phyloP scores from a whole-genome alignment of 2,797 vertebrate genomes.

The Babyrousa celebensis region DNA sequence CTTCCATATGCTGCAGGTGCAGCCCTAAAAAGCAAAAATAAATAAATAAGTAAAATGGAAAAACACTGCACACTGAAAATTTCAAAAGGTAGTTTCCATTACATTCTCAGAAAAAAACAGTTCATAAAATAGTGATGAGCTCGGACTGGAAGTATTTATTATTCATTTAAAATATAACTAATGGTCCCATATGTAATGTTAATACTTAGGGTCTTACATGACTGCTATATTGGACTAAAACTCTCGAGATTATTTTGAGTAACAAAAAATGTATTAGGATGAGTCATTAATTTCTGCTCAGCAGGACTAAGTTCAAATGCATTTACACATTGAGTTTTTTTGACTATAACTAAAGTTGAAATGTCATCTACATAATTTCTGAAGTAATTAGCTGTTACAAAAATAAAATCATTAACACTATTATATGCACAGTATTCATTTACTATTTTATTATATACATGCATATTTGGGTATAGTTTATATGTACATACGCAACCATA shows the following conservation, averaged over 20 bases:
- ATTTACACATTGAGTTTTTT: not conserved
- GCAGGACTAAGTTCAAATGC: not conserved
- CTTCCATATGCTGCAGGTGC: no score
- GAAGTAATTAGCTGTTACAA: conserved; percentile 11
- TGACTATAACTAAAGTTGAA: conserved; percentile 38
- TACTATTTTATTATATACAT: no score
- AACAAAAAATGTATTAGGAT: not conserved
- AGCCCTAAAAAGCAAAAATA: no score
- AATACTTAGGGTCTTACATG: not conserved
- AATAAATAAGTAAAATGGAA: not conserved
- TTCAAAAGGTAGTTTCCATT: not conserved
- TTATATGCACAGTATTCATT: not conserved
- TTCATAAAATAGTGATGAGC: not conserved
- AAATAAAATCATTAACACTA: conserved; percentile 29
- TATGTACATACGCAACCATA: not conserved
- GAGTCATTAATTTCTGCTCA: conserved; percentile 41
- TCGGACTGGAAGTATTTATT: not conserved
- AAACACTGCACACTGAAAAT: not conserved
- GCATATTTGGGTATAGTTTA: no score
- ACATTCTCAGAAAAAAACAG: not conserved
- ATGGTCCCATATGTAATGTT: not conserved
- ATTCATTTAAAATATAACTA: conserved; percentile 41
- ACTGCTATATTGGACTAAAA: not conserved
- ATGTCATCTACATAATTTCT: not conserved
- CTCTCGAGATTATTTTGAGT: conserved; percentile 53